phyloP scores from a whole-genome alignment of 2,113 vertebrate species.

The Catagonus wagneri region DNA sequence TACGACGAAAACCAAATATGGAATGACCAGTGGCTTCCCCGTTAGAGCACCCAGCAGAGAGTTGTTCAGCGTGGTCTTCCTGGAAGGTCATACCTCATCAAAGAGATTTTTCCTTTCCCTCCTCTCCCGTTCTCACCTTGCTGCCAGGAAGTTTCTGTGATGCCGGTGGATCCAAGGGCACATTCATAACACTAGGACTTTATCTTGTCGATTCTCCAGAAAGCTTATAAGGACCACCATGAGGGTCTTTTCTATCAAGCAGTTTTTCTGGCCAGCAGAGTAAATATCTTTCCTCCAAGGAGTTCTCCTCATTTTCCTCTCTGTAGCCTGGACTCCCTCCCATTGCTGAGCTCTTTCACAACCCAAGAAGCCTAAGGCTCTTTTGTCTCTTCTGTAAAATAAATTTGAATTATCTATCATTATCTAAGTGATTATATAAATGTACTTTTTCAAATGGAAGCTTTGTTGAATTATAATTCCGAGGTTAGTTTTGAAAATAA shows the following conservation, averaged over 20 bases:
- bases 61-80: neutral
- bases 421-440: neutral
- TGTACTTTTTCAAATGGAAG: neutral
- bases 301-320: neutral
- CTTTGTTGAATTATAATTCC: constrained; percentile 5
- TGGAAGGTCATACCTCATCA: rapidly evolving
- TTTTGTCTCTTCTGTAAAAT: neutral
- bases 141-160: neutral
- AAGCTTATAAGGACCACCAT: neutral
- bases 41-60: neutral
- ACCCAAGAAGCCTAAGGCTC: neutral
- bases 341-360: neutral
- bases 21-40: neutral
- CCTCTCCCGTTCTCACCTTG: neutral
- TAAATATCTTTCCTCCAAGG: neutral
- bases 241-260: neutral
- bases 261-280: neutral
- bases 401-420: neutral
- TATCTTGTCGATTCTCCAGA: neutral
- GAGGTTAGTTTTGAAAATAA: constrained; percentile 9
- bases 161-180: neutral
- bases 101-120: neutral
- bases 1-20: neutral
- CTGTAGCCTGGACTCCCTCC: neutral
- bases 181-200: neutral